Conservation (phyloP, 2,113 vertebrate species). For the Pygoscelis antarcticus region DNA sequence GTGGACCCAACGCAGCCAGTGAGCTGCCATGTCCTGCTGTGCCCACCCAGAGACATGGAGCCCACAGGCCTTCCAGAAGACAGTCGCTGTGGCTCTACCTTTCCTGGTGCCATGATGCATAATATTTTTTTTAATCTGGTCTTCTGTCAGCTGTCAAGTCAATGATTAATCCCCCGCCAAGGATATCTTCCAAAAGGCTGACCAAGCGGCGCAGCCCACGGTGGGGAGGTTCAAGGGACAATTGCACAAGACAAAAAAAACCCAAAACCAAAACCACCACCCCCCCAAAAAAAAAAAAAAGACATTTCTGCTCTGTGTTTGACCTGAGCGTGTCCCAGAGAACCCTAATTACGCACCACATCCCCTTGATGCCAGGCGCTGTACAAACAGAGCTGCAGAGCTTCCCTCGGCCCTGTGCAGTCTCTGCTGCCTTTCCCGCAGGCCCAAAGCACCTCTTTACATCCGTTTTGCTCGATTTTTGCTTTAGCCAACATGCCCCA, state of each 20-base stretch:
- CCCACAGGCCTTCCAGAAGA: not conserved
- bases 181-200: not conserved
- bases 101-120: not conserved
- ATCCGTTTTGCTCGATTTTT: not conserved
- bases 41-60: not conserved
- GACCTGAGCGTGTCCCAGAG: rapidly evolving
- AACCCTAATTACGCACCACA: rapidly evolving
- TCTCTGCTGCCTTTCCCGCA: not conserved
- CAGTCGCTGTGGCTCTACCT: not conserved
- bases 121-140: not conserved
- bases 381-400: not conserved
- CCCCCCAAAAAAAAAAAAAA: not conserved
- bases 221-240: not conserved
- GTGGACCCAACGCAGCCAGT: rapidly evolving
- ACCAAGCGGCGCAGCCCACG: rapidly evolving
- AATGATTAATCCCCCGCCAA: constrained; percentile 22
- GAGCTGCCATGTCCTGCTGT: not conserved
- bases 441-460: not conserved
- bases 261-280: rapidly evolving
- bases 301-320: not conserved
- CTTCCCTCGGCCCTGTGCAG: not conserved
- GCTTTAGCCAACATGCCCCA: not conserved
- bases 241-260: not conserved
- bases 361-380: rapidly evolving
- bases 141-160: not conserved